A percentile compares a stretch with the other conserved stretches of the same genome.
phyloP scores from a whole-genome alignment of 1,140 invertebrate genomes.

The Drosophila kurseongensis region DNA sequence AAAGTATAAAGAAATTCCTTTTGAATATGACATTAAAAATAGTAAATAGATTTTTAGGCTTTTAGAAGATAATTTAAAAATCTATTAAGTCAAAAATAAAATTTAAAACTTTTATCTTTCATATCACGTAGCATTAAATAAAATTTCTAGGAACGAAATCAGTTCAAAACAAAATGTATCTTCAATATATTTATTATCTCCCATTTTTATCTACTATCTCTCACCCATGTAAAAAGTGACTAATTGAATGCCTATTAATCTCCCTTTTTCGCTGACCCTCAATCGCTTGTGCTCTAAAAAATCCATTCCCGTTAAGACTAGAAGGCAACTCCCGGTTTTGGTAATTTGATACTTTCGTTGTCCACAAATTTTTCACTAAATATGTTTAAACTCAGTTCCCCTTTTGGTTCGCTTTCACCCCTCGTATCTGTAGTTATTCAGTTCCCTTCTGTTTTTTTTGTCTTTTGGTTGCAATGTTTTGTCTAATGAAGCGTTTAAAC shows the following conservation, averaged over 20 bases:
- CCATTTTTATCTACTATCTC: constrained; percentile 3
- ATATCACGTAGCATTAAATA: not conserved
- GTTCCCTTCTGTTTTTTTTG: constrained; percentile 1
- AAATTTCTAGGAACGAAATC: not conserved
- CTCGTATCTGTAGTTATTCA: constrained; percentile 2
- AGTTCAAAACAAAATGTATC: not conserved
- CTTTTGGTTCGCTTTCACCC: constrained; percentile 54
- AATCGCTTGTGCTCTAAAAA: constrained; percentile 14
- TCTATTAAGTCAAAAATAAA: too few relatives aligned
- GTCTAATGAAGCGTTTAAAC: constrained; percentile 77
- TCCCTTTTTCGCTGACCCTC: constrained; percentile 7
- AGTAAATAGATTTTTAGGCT: too few relatives aligned
- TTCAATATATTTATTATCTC: not conserved
- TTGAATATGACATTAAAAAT: too few relatives aligned
- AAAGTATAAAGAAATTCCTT: too few relatives aligned
- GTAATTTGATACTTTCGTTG: constrained; percentile 65
- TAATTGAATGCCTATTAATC: constrained; percentile 58
- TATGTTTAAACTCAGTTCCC: constrained; percentile 18
- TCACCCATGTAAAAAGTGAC: constrained; percentile 28
- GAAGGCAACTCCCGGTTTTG: constrained; percentile 18
- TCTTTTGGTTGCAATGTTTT: constrained; percentile 29
- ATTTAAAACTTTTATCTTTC: too few relatives aligned
- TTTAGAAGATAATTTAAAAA: too few relatives aligned
- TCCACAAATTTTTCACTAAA: constrained; percentile 47
- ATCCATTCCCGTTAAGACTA: constrained; percentile 16